A percentile compares a stretch with the other conserved stretches of the same genome.
phyloP scores from a whole-genome alignment of 2,888 invertebrate genomes.

The Macroteleia sp. region DNA sequence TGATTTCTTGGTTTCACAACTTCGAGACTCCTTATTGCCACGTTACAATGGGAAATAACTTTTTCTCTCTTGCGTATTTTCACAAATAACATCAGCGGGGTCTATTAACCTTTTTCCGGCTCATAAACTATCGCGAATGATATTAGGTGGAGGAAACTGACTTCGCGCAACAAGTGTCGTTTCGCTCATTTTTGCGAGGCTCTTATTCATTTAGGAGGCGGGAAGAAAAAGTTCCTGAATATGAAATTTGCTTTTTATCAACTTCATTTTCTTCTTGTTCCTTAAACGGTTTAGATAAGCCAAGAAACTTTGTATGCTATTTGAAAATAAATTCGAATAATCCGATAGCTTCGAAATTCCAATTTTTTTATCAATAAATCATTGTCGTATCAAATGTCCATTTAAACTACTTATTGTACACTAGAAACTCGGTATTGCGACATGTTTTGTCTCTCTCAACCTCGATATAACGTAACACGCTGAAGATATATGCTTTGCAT shows the following conservation, averaged over 20 bases:
- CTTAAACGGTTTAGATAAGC: too few relatives aligned
- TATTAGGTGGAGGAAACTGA: conserved; percentile 22
- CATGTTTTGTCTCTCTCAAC: too few relatives aligned
- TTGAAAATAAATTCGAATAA: too few relatives aligned
- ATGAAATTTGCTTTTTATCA: conserved; percentile 22
- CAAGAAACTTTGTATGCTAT: too few relatives aligned
- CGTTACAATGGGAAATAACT: conserved; percentile 4
- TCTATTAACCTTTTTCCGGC: conserved; percentile 26
- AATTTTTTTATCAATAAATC: too few relatives aligned
- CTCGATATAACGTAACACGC: too few relatives aligned
- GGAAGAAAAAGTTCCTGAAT: conserved; percentile 11
- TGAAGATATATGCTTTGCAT: too few relatives aligned
- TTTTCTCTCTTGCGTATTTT: conserved; percentile 3
- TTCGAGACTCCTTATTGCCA: conserved; percentile 30
- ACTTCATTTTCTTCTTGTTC: too few relatives aligned
- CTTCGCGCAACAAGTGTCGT: conserved; percentile 48
- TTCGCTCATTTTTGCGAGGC: conserved; percentile 35
- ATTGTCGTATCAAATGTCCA: too few relatives aligned
- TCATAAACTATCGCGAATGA: conserved; percentile 27
- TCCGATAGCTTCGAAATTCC: too few relatives aligned
- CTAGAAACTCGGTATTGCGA: too few relatives aligned
- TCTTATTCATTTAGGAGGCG: conserved; percentile 34
- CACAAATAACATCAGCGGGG: conserved; percentile 11
- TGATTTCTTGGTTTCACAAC: conserved; percentile 80
- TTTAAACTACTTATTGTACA: too few relatives aligned